A percentile compares a stretch with the other conserved stretches of the same genome.
These are phyloP conservation scores for Spondyliosoma cantharus DNA, from an alignment of 2,797 vertebrate species.

Conservation along the genomic window DNA sequence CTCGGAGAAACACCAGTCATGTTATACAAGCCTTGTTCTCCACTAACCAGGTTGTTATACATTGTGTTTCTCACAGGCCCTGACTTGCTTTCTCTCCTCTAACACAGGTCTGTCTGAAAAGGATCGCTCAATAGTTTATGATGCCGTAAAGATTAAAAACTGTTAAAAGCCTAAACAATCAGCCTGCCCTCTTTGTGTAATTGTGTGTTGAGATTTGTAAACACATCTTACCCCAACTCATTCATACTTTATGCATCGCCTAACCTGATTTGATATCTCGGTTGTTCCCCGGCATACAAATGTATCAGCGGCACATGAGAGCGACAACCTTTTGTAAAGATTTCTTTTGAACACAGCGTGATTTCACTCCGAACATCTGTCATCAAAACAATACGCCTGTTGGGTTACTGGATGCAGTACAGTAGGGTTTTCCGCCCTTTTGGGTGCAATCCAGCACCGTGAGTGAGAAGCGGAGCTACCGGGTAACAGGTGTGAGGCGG, in stretches of 20 bases:
- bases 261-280: conserved; percentile 66
- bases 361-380: conserved; percentile 60
- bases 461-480: conserved; percentile 56
- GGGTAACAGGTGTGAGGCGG: conserved; percentile 66
- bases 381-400: conserved; percentile 51
- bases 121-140: conserved; percentile 27
- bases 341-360: conserved; percentile 59
- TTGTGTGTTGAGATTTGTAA: conserved; percentile 54
- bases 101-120: conserved; percentile 20
- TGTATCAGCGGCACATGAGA: conserved; percentile 44
- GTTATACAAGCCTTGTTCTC: conserved; percentile 73
- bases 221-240: conserved; percentile 32
- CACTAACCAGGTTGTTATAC: conserved; percentile 68
- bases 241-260: conserved; percentile 65
- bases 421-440: conserved; percentile 28
- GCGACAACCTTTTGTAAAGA: conserved; percentile 40
- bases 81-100: conserved; percentile 17
- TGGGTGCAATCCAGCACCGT: conserved; percentile 53
- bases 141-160: conserved; percentile 12
- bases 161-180: conserved; percentile 42
- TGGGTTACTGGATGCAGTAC: conserved; percentile 14
- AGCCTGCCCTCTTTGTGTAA: conserved; percentile 23
- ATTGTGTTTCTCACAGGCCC: conserved; percentile 58
- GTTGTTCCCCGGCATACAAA: conserved; percentile 52
- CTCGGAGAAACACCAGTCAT: conserved; percentile 66